Conservation (phyloP, 1,140 invertebrate species). For the Ceratoteleas bidentatus region DNA sequence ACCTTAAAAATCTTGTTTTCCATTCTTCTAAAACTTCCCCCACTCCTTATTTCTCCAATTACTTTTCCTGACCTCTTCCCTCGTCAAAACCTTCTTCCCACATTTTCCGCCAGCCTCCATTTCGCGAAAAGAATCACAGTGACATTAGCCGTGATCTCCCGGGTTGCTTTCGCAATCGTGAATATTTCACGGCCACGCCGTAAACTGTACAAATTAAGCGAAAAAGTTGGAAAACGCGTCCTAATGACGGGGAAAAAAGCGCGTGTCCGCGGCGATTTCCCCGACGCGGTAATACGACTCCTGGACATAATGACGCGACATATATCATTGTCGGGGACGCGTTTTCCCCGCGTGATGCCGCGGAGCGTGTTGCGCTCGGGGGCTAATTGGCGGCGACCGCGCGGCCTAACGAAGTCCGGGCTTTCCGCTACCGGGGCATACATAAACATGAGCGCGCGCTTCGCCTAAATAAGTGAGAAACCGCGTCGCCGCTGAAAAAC, state of each 20-base stretch:
- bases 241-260: constrained; percentile 45
- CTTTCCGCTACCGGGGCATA: constrained; percentile 38
- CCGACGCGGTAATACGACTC: constrained; percentile 46
- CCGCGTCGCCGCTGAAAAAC: constrained; percentile 39
- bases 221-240: constrained; percentile 35
- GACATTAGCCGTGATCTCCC: too few relatives aligned
- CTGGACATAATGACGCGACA: constrained; percentile 56
- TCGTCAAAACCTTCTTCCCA: too few relatives aligned
- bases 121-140: too few relatives aligned
- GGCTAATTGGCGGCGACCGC: constrained; percentile 65
- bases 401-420: constrained; percentile 52
- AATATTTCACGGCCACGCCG: constrained; percentile 17
- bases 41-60: too few relatives aligned
- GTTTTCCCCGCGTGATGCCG: constrained; percentile 19
- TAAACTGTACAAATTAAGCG: constrained; percentile 36
- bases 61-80: too few relatives aligned
- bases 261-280: constrained; percentile 26
- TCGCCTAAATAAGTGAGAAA: constrained; percentile 37
- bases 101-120: too few relatives aligned
- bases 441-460: constrained; percentile 65
- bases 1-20: too few relatives aligned
- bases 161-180: background rate
- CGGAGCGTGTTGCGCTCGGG: constrained; percentile 52
- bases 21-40: too few relatives aligned
- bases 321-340: constrained; percentile 62